Evolutionary conservation across 2,113 vertebrate species (phyloP), one percentile per base, ranked within the genome.

Genomic region (Nothoprocta perdicaria): DNA sequence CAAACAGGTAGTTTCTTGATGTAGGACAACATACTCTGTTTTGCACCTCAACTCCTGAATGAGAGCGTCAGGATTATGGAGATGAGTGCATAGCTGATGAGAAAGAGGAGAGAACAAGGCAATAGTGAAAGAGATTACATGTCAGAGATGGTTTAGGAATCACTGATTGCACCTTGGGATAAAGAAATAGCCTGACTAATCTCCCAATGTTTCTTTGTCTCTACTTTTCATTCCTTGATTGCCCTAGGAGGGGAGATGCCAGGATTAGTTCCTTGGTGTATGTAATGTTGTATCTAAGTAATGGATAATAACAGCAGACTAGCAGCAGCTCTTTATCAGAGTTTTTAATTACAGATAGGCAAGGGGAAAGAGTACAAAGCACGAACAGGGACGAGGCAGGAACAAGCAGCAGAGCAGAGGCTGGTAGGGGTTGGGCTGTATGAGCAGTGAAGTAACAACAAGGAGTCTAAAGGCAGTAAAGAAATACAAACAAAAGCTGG

Each of bases 301-400:
- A 58, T 22, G 50, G 1, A 0, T 46, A 57, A 0, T 46, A 57
- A 57, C 18, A 60, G 8, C 6, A 19, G 73, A 52, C 19, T 46
- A 80, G 23, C 16, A 26, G 27, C 29, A 60, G 12, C 7, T 86
- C 24, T 78, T 81, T 63, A 31, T 75, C 26, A 8, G n/a, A 57
- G 27, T 24, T 85, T 1, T 0, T 68, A 45, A 45, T 16, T 16
- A 17, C 29, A 7, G 23, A 26, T 62, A 62, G 63, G 17, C 9
- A 63, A 58, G 22, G 21, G 26, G 21, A 33, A 72, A 22, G 65
- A 60, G 52, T 33, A 50, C 60, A 35, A 45, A 43, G 60, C 24
- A 4, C 8, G 3, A 41, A 29, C 6, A 62, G 58, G 13, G 33
- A 23, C 48, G 61, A 18, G 31, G 60, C 26, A 63, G 52, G 80